A percentile compares a stretch with the other conserved stretches of the same genome.
These are phyloP conservation scores for Coenonympha arcania DNA, from an alignment of 2,888 invertebrate genomes.

Conservation along the genomic window DNA sequence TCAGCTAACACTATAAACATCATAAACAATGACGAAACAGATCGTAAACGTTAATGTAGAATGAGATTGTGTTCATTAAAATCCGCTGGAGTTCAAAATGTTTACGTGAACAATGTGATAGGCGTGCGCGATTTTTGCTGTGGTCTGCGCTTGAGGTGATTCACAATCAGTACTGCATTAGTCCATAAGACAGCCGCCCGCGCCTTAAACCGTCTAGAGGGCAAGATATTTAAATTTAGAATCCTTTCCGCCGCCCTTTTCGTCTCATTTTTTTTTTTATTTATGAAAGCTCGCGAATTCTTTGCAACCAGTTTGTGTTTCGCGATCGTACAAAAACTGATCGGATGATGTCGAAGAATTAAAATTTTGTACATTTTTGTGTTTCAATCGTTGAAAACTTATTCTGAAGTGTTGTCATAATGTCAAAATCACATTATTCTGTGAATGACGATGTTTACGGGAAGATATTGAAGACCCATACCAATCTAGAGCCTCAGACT, in stretches of 20 bases:
- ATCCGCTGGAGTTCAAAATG: slow-evolving; percentile 43
- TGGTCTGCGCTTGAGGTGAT: slow-evolving; percentile 62
- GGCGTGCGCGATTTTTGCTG: slow-evolving; percentile 60
- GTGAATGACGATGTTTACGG: slow-evolving; percentile 69
- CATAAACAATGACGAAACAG: too few relatives aligned
- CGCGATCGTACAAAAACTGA: background rate
- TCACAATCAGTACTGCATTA: slow-evolving; percentile 71
- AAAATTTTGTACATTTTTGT: background rate
- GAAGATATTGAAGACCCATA: slow-evolving; percentile 56
- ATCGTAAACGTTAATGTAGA: too few relatives aligned
- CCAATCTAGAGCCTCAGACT: slow-evolving; percentile 42
- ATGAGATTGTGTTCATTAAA: too few relatives aligned
- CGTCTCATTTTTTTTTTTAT: slow-evolving; percentile 34
- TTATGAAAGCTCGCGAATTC: slow-evolving; percentile 26
- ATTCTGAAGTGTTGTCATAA: slow-evolving; percentile 27
- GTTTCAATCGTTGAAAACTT: background rate
- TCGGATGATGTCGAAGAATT: background rate
- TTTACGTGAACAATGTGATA: slow-evolving; percentile 65
- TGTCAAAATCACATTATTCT: slow-evolving; percentile 57
- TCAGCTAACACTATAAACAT: too few relatives aligned
- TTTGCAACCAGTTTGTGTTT: slow-evolving; percentile 44
- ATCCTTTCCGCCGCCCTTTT: slow-evolving; percentile 56
- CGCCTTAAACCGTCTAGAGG: slow-evolving; percentile 48
- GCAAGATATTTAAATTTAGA: slow-evolving; percentile 68
- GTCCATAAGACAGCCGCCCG: slow-evolving; percentile 68